Evolutionary conservation across 2,888 invertebrate species (phyloP).

Genomic region (Dione juno): DNA sequence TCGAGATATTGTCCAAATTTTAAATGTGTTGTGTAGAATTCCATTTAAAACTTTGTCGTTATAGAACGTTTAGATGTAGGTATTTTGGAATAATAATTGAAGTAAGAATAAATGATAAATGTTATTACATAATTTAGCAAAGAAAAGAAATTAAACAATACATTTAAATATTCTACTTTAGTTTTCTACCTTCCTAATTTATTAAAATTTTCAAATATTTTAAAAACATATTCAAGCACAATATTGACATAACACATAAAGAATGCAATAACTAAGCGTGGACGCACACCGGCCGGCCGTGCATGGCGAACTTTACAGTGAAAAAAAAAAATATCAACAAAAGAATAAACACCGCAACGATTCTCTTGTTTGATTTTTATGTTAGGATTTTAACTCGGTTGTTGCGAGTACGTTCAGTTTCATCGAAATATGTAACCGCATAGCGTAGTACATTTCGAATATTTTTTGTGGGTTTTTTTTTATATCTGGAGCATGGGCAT

Average conservation of each 20-base stretch:
- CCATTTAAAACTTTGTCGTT: too few relatives aligned
- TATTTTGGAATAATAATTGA: too few relatives aligned
- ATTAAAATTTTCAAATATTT: too few relatives aligned
- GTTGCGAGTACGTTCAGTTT: constrained; percentile 5
- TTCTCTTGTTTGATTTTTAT: constrained; percentile 30
- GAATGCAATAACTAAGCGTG: constrained; percentile 15
- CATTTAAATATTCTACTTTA: too few relatives aligned
- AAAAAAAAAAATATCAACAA: constrained; percentile 22
- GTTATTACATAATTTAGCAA: too few relatives aligned
- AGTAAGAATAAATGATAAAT: too few relatives aligned
- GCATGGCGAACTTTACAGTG: constrained; percentile 10
- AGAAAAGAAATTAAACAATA: too few relatives aligned
- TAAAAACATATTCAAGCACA: background rate
- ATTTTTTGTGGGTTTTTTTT: background rate
- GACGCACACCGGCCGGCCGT: background rate
- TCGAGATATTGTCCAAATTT: constrained; percentile 26
- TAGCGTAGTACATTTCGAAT: constrained; percentile 10
- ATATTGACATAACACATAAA: background rate
- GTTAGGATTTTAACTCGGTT: constrained; percentile 25
- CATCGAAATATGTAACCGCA: constrained; percentile 7
- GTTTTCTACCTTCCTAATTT: background rate
- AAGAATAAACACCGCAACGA: constrained; percentile 26
- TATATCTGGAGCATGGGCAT: background rate
- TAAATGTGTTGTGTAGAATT: constrained; percentile 13
- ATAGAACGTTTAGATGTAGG: too few relatives aligned